These are phyloP conservation scores for Bradypodion pumilum DNA, from an alignment of 2,797 vertebrate genomes.

Conservation along the genomic window DNA sequence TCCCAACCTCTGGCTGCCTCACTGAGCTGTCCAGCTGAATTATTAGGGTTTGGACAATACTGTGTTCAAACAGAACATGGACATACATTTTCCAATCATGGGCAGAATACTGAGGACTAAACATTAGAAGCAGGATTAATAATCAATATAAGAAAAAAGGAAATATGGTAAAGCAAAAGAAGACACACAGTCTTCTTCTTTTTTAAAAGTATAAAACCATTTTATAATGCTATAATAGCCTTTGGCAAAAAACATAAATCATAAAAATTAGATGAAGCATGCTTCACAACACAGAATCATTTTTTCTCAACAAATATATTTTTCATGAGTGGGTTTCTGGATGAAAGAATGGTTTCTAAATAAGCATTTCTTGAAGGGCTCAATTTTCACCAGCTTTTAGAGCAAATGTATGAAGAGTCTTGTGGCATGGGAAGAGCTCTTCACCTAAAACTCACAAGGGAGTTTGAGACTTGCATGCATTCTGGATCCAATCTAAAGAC, in stretches of 20 bases:
- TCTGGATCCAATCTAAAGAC: not conserved
- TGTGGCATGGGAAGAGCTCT: too few relatives aligned
- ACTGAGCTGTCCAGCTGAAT: too few relatives aligned
- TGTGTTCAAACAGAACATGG: not conserved
- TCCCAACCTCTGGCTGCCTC: too few relatives aligned
- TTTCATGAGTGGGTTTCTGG: not conserved
- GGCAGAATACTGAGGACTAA: not conserved
- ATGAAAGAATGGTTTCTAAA: not conserved
- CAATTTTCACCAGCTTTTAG: not conserved
- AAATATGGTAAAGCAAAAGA: too few relatives aligned
- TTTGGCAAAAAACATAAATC: not conserved
- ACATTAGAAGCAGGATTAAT: not conserved
- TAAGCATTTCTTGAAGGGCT: not conserved
- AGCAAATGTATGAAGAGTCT: not conserved
- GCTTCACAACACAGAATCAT: not conserved
- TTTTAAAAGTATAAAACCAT: not conserved
- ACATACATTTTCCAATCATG: not conserved
- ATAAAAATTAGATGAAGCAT: not conserved
- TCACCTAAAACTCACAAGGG: not conserved
- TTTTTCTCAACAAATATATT: not conserved
- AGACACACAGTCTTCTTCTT: not conserved
- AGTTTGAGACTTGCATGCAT: not conserved
- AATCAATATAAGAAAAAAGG: too few relatives aligned
- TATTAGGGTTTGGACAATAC: not conserved
- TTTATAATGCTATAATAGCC: too few relatives aligned